These are phyloP conservation scores for Tetragnatha montana DNA, from an alignment of 2,888 invertebrate species.

Conservation along the genomic window DNA sequence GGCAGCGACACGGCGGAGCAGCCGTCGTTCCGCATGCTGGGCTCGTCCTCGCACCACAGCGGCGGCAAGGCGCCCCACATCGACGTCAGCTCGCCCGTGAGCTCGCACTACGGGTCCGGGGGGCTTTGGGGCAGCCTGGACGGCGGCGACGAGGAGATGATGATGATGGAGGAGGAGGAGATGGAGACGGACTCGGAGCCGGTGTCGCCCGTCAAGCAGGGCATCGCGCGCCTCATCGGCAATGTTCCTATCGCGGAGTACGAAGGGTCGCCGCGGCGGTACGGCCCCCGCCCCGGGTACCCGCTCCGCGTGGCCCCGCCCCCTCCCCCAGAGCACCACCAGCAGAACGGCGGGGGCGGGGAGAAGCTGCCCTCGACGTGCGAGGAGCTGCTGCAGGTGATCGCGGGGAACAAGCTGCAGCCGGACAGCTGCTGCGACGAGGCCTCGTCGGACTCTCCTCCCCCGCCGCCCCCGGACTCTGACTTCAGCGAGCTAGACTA, in stretches of 20 bases:
- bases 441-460: slow-evolving; percentile 5
- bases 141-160: slow-evolving; percentile 44
- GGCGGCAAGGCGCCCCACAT: slow-evolving; percentile 56
- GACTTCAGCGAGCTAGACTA: slow-evolving; percentile 81
- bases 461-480: slow-evolving; percentile 53
- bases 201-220: slow-evolving; percentile 69
- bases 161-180: slow-evolving; percentile 74
- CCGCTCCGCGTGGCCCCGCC: slow-evolving; percentile 80
- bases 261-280: slow-evolving; percentile 91
- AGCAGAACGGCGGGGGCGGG: too few species aligned
- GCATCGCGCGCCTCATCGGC: slow-evolving; percentile 80
- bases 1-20: slow-evolving; percentile 63
- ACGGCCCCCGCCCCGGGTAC: slow-evolving; percentile 89
- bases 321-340: slow-evolving; percentile 27
- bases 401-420: slow-evolving; percentile 57
- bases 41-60: too few species aligned
- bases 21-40: slow-evolving; percentile 52
- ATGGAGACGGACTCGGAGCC: slow-evolving; percentile 73
- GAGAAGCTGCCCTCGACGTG: slow-evolving; percentile 63
- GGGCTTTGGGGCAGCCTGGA: slow-evolving; percentile 55
- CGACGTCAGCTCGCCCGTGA: slow-evolving; percentile 61
- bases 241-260: slow-evolving; percentile 94
- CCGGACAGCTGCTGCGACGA: slow-evolving; percentile 26
- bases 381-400: slow-evolving; percentile 67
- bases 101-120: slow-evolving; percentile 51